Evolutionary conservation across 2,113 vertebrate species (phyloP).

Genomic region (western clawed frog (Xenopus tropicalis)): DNA sequence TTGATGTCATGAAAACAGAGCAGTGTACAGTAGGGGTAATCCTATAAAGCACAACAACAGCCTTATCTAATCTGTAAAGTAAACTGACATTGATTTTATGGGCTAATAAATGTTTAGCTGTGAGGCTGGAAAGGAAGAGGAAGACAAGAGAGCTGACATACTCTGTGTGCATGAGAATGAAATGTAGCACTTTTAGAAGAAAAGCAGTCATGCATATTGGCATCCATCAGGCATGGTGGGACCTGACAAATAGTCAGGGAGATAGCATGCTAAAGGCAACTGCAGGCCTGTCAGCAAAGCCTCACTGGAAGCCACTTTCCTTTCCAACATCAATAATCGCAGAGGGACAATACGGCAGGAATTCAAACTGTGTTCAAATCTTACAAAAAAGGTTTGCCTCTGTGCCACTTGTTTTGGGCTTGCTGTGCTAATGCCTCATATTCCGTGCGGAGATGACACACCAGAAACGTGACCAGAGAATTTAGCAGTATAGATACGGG

Average conservation of each 20-base stretch:
- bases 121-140: background rate
- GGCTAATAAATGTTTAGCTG: conserved; percentile 1
- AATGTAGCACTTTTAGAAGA: background rate
- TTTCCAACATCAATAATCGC: conserved; percentile 3
- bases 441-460: background rate
- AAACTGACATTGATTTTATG: background rate
- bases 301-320: conserved; percentile 3
- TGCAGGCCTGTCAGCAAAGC: background rate
- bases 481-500: background rate
- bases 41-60: background rate
- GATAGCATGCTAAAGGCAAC: conserved; percentile 19
- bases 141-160: conserved; percentile 1
- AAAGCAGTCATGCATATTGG: conserved; percentile 8
- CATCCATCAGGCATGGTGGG: conserved; percentile 8
- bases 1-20: conserved; percentile 17
- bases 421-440: background rate
- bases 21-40: background rate
- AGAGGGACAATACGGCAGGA: conserved; percentile 8
- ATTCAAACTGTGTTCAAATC: background rate
- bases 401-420: background rate
- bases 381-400: background rate
- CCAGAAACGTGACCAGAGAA: background rate
- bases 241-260: conserved; percentile 6
- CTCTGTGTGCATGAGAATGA: background rate
- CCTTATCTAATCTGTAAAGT: conserved; percentile 9